Base-by-base conservation (phyloP, 2,888 invertebrate genomes). In the Sericinus montela region DNA sequence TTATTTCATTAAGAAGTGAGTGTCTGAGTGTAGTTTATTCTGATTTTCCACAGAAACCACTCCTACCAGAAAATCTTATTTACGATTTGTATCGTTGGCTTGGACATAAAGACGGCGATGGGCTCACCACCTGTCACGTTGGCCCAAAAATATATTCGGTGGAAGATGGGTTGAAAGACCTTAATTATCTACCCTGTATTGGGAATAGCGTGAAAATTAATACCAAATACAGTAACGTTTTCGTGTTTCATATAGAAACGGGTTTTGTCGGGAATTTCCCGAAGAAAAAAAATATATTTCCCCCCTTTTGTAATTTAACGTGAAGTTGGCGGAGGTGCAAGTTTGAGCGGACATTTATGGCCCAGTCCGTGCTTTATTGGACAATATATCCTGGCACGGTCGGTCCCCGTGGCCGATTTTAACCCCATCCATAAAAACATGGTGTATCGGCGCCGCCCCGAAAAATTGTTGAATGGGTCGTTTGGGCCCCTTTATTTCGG, bases 381-480 rank as follows among this genome's bases (percentile, higher is more conserved):
- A 68, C 82, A 60, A 85, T 85, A 83, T 84, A 84, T 85, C 68
- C 67, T 67, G 67, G 55, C 62, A 60, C 69, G 69, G 70, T 61
- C 48, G 50, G 46, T 32, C 44, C 57, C 56, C 56, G 54, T 54
- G 57, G 59, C 59, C 61, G 59, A 62, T 70, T 71, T 72, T 73
- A 70, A 69, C 68, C 68, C 67, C 69, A 66, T 71, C 68, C 70
- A 75, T 75, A 79, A 77, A 80, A 75, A 79, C 43, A 37, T 11
- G 30, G 32, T 32, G 30, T 28, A 37, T 35, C 48, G 19, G 11
- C 10, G 30, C 13, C 30, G 37, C 42, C 25, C 42, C 30, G 35
- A 41, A 48, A 48, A 43, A 48, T 43, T 43, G 42, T 43, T 37
- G 15, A 29, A 36, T 19, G 13, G 47, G 16, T 38, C 45, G 45